A percentile compares a stretch with the other conserved stretches of the same genome.
Conservation (phyloP, 2,888 invertebrate genomes). For the Latrodectus elegans region DNA sequence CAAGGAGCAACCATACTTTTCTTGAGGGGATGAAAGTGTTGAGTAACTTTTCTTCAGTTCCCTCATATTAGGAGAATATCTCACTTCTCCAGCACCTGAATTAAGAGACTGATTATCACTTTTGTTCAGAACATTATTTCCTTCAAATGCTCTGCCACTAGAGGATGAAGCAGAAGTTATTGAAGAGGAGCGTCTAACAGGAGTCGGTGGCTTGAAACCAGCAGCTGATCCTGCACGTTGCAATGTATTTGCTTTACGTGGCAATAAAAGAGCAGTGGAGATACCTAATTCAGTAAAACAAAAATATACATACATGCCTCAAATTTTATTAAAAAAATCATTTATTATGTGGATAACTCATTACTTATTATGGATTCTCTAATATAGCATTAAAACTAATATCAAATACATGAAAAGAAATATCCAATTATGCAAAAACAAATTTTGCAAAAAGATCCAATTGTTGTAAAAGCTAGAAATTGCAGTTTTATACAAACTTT, state of each 20-base stretch:
- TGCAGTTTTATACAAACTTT: no score
- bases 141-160: conserved; percentile 25
- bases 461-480: no score
- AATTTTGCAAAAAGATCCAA: no score
- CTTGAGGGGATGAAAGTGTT: conserved; percentile 42
- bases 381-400: no score
- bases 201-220: conserved; percentile 84
- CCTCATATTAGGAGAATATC: conserved; percentile 58
- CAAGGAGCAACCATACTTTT: conserved; percentile 37
- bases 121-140: conserved; percentile 1
- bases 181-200: conserved; percentile 85
- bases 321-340: no score
- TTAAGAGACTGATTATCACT: conserved; percentile 20
- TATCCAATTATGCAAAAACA: no score
- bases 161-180: conserved; percentile 41
- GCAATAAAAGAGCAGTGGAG: conserved; percentile 40
- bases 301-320: neutral
- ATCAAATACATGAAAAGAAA: no score
- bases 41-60: conserved; percentile 57
- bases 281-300: conserved; percentile 31
- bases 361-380: no score
- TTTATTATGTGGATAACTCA: no score
- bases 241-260: conserved; percentile 62
- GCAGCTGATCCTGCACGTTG: conserved; percentile 56
- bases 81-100: conserved; percentile 60